Evolutionary conservation across 2,888 invertebrate species (phyloP).

Genomic region (Papilio elwesi): DNA sequence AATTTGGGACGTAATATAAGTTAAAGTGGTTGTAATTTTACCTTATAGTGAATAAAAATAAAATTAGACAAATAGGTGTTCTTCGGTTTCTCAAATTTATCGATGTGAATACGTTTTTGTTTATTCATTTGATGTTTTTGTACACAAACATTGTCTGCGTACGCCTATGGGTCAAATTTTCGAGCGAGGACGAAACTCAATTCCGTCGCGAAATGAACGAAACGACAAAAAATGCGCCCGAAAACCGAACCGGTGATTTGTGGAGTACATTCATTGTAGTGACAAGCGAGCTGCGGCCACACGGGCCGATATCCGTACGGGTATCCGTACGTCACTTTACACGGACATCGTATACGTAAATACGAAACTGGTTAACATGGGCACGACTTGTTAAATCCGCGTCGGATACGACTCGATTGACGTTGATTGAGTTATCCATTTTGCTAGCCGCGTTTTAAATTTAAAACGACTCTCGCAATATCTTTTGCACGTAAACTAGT

Average conservation of each 20-base stretch:
- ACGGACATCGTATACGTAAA: conserved; percentile 44
- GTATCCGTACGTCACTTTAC: conserved; percentile 55
- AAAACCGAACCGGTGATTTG: conserved; percentile 78
- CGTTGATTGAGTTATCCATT: conserved; percentile 78
- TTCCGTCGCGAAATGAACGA: conserved; percentile 76
- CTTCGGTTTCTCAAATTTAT: conserved; percentile 21
- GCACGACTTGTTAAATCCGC: conserved; percentile 72
- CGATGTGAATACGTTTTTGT: conserved; percentile 54
- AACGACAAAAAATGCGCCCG: conserved; percentile 72
- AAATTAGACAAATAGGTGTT: too few species aligned
- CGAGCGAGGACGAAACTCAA: conserved; percentile 69
- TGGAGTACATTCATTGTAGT: conserved; percentile 79
- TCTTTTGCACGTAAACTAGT: conserved; percentile 39
- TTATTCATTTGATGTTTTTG: conserved; percentile 54
- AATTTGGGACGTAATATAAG: too few species aligned
- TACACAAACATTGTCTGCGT: neutral
- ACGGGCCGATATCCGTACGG: conserved; percentile 61
- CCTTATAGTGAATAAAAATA: too few species aligned
- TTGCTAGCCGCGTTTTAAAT: conserved; percentile 51
- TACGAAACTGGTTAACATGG: conserved; percentile 53
- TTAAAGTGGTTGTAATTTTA: too few species aligned
- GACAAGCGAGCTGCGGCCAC: conserved; percentile 70
- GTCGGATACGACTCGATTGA: conserved; percentile 68
- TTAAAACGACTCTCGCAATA: conserved; percentile 46
- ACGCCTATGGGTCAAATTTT: conserved; percentile 62